These are phyloP conservation scores for Amphiprion clarkii DNA, from an alignment of 2,797 vertebrate genomes.

Conservation along the genomic window DNA sequence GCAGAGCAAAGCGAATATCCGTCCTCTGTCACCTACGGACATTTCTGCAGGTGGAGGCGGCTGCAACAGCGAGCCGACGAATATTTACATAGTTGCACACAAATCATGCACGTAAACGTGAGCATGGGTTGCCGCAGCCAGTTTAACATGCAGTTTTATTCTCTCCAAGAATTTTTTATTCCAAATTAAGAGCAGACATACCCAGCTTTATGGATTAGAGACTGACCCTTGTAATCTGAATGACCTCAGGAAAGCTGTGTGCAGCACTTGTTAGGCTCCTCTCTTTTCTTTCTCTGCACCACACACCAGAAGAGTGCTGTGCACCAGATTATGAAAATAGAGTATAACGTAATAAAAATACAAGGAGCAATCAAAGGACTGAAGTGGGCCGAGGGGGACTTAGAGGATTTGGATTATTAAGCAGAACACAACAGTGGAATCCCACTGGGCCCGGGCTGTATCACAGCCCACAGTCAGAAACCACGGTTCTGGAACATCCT, in stretches of 20 bases:
- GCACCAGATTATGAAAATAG: constrained; percentile 80
- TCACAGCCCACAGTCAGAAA: constrained; percentile 72
- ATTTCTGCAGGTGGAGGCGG: constrained; percentile 42
- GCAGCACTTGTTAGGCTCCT: constrained; percentile 50
- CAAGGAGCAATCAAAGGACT: constrained; percentile 81
- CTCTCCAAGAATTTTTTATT: constrained; percentile 41
- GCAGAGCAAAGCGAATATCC: constrained; percentile 66
- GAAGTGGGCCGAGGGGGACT: constrained; percentile 79
- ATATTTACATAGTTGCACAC: constrained; percentile 25
- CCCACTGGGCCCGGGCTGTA: constrained; percentile 68
- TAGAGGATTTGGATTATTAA: constrained; percentile 86
- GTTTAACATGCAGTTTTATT: constrained; percentile 32
- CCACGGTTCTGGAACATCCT: constrained; percentile 75
- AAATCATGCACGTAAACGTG: constrained; percentile 39
- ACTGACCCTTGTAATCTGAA: constrained; percentile 72
- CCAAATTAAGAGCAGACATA: constrained; percentile 50
- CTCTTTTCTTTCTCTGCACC: constrained; percentile 52
- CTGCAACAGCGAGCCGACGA: neutral
- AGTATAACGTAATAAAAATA: constrained; percentile 77
- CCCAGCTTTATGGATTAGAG: constrained; percentile 70
- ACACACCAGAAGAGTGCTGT: constrained; percentile 47
- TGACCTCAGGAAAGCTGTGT: constrained; percentile 59
- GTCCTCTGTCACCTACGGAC: constrained; percentile 57
- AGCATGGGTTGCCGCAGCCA: constrained; percentile 17
- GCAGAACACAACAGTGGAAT: constrained; percentile 80